Conservation (phyloP, 2,797 vertebrate species). For the Mormyrops boulengeri region DNA sequence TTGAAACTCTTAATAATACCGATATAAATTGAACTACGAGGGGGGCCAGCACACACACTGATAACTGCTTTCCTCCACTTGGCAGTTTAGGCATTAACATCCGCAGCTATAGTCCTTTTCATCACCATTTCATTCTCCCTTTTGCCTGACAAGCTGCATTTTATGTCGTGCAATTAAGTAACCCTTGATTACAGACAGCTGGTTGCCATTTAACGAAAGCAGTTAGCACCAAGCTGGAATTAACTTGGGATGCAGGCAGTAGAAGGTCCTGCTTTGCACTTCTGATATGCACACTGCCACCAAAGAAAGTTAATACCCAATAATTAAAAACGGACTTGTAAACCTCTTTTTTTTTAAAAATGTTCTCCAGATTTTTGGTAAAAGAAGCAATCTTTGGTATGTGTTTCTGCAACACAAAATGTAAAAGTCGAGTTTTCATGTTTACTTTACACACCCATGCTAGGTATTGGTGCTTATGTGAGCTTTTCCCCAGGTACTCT, state of each 20-base stretch:
- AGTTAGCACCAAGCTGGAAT: background rate
- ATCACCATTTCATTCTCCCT: background rate
- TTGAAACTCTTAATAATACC: background rate
- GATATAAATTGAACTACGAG: background rate
- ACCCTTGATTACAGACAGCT: background rate
- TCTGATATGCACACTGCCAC: background rate
- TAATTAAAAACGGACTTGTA: background rate
- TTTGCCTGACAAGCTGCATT: background rate
- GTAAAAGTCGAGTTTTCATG: background rate
- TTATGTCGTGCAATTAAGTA: background rate
- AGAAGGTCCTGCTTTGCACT: background rate
- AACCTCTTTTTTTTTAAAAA: background rate
- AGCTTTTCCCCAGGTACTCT: background rate
- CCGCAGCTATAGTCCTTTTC: background rate
- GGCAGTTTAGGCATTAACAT: background rate
- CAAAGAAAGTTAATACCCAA: background rate
- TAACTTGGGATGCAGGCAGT: background rate
- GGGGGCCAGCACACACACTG: background rate
- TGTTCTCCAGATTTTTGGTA: background rate
- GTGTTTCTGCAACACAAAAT: background rate
- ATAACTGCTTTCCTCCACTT: background rate
- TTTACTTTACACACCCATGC: background rate
- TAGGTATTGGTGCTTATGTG: background rate
- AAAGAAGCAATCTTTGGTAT: background rate
- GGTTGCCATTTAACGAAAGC: background rate